phyloP scores from a whole-genome alignment of 2,888 invertebrate genomes.

The Thera britannica region DNA sequence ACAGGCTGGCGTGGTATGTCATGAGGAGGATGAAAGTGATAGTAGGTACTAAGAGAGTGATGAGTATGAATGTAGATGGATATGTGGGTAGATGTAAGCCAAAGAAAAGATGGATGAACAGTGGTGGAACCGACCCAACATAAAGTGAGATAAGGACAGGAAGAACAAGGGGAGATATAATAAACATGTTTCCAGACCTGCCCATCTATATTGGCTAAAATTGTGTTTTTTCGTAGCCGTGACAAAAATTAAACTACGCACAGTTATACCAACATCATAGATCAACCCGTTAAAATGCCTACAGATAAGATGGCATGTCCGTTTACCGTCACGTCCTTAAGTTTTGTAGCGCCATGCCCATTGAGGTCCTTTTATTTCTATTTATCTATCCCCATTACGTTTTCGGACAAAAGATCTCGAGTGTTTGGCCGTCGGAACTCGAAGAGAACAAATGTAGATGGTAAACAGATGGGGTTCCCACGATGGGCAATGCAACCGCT shows the following conservation, averaged over 20 bases:
- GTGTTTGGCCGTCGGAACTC: slow-evolving; percentile 73
- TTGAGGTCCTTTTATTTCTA: slow-evolving; percentile 65
- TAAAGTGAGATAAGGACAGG: no score
- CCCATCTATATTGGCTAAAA: no score
- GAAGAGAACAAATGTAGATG: slow-evolving; percentile 69
- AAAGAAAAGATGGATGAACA: no score
- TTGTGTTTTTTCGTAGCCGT: not conserved
- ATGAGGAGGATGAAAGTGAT: no score
- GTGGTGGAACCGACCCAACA: no score
- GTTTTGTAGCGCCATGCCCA: slow-evolving; percentile 66
- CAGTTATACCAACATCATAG: slow-evolving; percentile 1
- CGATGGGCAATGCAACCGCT: slow-evolving; percentile 46
- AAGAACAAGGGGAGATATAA: no score
- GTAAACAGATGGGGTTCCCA: slow-evolving; percentile 77
- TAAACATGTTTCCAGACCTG: no score
- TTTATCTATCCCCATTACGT: slow-evolving; percentile 82
- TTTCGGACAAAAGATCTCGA: slow-evolving; percentile 81
- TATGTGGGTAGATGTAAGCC: no score
- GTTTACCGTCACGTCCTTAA: slow-evolving; percentile 49
- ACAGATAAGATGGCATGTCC: slow-evolving; percentile 24
- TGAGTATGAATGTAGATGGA: no score
- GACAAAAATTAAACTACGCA: slow-evolving; percentile 3
- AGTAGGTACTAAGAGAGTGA: no score
- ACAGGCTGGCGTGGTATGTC: no score
- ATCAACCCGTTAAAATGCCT: slow-evolving; percentile 1